phyloP scores from a whole-genome alignment of 2,113 vertebrate species.

The Anarhynchus alexandrinus region DNA sequence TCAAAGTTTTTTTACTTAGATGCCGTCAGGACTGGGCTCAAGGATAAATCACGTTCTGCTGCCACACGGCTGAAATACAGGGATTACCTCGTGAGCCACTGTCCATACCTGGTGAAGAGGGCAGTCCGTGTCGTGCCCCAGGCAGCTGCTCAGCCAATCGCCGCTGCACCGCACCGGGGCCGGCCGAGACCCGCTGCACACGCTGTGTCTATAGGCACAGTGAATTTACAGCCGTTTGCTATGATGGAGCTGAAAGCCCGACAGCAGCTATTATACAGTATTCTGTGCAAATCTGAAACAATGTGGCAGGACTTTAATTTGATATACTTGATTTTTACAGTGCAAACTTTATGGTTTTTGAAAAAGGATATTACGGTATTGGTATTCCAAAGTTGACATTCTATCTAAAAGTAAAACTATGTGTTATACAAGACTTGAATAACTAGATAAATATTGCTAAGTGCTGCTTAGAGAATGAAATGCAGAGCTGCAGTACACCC shows the following conservation, averaged over 20 bases:
- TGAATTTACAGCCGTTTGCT: not conserved
- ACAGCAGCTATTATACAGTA: not conserved
- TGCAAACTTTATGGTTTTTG: not conserved
- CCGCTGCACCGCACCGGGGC: rapidly evolving
- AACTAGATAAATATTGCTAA: conserved; percentile 47
- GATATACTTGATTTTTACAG: not conserved
- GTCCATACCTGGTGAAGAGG: not conserved
- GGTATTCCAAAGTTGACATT: not conserved
- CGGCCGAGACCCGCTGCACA: rapidly evolving
- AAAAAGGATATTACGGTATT: not conserved
- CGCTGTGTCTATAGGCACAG: not conserved
- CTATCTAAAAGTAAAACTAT: not conserved
- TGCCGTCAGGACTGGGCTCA: not conserved
- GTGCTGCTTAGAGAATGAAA: not conserved
- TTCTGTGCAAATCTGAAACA: not conserved
- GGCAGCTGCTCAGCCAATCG: not conserved
- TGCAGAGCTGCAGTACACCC: conserved; percentile 21
- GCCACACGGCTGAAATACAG: not conserved
- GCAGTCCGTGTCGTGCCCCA: rapidly evolving
- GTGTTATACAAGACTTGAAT: not conserved
- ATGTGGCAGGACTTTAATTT: not conserved
- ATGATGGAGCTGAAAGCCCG: not conserved
- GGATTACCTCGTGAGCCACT: not conserved
- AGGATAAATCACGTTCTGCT: not conserved
- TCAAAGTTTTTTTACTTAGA: not conserved